Evolutionary conservation across 2,888 invertebrate genomes (phyloP).

Genomic region (Drosophila bunnanda): DNA sequence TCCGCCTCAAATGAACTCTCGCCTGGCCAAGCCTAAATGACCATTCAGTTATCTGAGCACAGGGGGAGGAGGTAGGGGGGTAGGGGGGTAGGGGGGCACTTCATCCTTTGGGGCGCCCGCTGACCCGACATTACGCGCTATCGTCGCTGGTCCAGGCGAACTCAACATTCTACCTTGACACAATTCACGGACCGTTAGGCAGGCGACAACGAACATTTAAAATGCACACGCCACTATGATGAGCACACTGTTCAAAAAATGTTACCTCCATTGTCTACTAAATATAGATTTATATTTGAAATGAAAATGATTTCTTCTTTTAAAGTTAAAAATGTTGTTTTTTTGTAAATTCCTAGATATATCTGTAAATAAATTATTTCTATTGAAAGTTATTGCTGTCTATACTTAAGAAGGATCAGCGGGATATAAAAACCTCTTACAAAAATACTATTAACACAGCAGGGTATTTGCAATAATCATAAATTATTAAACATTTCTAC

Average conservation of each 20-base stretch:
- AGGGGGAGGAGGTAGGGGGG: not conserved
- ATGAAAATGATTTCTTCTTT: not conserved
- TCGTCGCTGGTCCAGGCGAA: constrained; percentile 25
- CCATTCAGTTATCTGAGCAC: constrained; percentile 35
- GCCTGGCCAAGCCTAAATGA: constrained; percentile 41
- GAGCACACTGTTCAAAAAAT: constrained; percentile 25
- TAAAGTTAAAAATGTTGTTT: not conserved
- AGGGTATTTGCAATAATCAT: no score
- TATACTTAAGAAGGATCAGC: no score
- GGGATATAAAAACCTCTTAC: no score
- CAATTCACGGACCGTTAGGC: constrained; percentile 74
- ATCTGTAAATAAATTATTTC: no score
- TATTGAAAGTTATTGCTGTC: no score
- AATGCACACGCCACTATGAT: constrained; percentile 60
- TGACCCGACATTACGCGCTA: constrained; percentile 47
- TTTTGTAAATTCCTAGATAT: not conserved
- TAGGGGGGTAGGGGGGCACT: not conserved
- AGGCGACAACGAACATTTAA: constrained; percentile 67
- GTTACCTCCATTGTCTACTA: not conserved
- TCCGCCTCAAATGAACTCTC: constrained; percentile 31
- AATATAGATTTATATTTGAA: not conserved
- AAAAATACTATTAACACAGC: no score
- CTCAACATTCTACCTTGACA: constrained; percentile 69
- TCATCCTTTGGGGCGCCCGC: constrained; percentile 35
- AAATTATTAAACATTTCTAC: no score